Base-by-base conservation (phyloP, 2,888 invertebrate species). In the Sturmia bella region DNA sequence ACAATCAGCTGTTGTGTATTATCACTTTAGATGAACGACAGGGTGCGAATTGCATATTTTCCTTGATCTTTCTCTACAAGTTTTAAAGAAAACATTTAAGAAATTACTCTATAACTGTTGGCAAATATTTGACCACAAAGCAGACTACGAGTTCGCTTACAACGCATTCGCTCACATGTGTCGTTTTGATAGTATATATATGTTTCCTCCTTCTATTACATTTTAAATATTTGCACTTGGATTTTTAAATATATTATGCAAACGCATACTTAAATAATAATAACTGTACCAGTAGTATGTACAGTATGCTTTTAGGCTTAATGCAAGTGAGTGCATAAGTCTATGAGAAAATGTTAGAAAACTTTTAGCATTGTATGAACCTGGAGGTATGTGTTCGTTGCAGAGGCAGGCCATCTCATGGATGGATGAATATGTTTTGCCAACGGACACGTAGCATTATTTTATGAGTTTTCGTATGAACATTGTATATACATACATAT, bases 171-270 rank as follows among this genome's bases (percentile, higher is more conserved):
- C 41, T 45, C 68, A 54, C 24, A 43, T 69, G 24, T 75, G 59
- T 52, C 17, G 39, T 59, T 75, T 50, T 32, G 13, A 9, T 21
- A 12, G n/a, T 13, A 43, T 24, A 59, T 37, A 24, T 21, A 21
- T 54, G 43, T 6, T 19, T 50, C 17, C 27, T 6, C 19, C 43
- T 24, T 43, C 15, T 45, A 41, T 37, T 54, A 41, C 37, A 66
- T 32, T 66, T 57, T 63, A 76, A 68, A 68, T 74, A 69, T 78
- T 73, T 78, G 50, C 43, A 15, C 54, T 54, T 19, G 52, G 21
- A 54, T 72, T 13, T 72, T 56, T 45, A 74, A 69, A 81, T 78
- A 73, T 81, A 73, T 81, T 75, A 78, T 82, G 78, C 69, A 37
- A 73, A 74, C 64, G 41, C 68, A 77, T 69, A 72, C 66, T 72